A percentile compares a stretch with the other conserved stretches of the same genome.
Conservation (phyloP, 2,113 vertebrate species). For the Cathartes aura region DNA sequence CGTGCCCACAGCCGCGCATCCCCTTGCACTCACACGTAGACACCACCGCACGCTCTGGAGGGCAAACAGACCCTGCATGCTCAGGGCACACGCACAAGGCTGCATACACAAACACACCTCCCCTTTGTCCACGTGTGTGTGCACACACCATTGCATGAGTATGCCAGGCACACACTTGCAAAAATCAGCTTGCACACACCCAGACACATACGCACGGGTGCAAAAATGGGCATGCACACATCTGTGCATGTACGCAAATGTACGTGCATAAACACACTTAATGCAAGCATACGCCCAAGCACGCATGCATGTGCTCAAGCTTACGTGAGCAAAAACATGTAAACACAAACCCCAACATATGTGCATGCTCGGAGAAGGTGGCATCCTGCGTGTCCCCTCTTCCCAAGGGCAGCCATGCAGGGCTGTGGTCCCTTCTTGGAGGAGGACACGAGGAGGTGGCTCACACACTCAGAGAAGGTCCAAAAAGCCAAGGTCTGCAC, state of each 20-base stretch:
- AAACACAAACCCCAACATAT: accelerated
- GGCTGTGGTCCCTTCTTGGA: neutral
- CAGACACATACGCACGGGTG: accelerated
- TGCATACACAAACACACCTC: neutral
- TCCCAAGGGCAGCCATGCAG: neutral
- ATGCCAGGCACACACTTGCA: accelerated
- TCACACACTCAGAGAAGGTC: neutral
- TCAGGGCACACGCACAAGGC: neutral
- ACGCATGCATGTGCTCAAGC: accelerated
- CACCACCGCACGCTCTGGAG: too few species aligned
- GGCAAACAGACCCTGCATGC: neutral
- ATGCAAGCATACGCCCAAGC: neutral
- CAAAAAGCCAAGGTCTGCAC: neutral
- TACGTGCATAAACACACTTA: neutral
- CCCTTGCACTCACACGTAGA: neutral
- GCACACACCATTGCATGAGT: too few species aligned
- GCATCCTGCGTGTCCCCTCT: neutral
- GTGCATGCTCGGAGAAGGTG: neutral
- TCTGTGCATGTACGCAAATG: neutral
- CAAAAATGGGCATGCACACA: accelerated
- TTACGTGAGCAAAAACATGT: too few species aligned
- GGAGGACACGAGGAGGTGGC: accelerated
- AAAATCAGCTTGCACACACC: neutral
- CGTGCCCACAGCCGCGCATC: neutral
- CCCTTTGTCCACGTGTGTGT: accelerated